Conservation (phyloP, 1,140 invertebrate genomes). For the Cardiocondyla obscurior region DNA sequence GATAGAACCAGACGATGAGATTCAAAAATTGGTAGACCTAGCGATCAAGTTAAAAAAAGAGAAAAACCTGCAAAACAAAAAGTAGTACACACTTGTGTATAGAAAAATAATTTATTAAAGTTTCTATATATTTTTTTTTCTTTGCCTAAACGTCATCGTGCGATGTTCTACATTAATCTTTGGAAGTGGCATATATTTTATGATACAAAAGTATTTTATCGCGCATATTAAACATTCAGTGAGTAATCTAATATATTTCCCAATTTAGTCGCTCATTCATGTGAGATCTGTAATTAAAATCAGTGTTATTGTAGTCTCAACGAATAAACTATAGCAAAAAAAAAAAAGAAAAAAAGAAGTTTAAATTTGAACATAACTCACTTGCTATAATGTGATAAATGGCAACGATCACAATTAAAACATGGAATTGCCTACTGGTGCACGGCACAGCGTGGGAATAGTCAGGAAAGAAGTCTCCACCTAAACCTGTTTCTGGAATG, state of each 20-base stretch:
- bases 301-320: neutral
- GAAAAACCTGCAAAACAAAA: neutral
- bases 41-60: neutral
- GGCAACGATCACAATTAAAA: conserved; percentile 25
- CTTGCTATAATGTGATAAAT: conserved; percentile 47
- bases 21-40: neutral
- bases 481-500: conserved; percentile 84
- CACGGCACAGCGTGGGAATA: conserved; percentile 45
- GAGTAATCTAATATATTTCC: neutral
- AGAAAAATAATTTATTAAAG: conserved; percentile 57
- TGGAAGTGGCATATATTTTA: conserved; percentile 29
- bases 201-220: neutral
- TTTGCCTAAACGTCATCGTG: conserved; percentile 17
- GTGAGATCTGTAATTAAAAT: conserved; percentile 35
- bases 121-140: conserved; percentile 20
- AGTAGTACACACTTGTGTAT: conserved; percentile 4
- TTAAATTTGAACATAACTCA: conserved; percentile 36
- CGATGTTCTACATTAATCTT: conserved; percentile 3
- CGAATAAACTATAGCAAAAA: neutral
- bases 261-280: neutral
- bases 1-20: neutral
- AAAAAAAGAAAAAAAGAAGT: too few relatives aligned
- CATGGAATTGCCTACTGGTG: conserved; percentile 46
- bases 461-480: conserved; percentile 21
- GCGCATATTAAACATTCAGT: neutral